Conservation (phyloP, 2,797 vertebrate genomes). For the Onychomys torridus region DNA sequence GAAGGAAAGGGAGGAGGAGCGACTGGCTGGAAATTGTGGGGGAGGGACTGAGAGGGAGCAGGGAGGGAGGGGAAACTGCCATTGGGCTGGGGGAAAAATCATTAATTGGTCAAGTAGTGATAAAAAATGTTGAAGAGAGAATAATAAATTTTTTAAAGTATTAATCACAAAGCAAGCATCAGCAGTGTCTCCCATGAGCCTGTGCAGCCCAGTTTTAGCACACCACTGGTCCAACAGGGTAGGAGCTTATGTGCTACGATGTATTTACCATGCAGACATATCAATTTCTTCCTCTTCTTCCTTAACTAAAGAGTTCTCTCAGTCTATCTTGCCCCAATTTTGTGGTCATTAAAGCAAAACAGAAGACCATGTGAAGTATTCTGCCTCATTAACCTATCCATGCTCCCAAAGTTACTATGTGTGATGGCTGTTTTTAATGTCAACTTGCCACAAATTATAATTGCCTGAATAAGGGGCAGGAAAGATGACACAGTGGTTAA, state of each 20-base stretch:
- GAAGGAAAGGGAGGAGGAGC: neutral
- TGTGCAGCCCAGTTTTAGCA: neutral
- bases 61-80: neutral
- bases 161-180: neutral
- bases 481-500: neutral
- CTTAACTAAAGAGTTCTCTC: neutral
- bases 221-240: neutral
- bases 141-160: neutral
- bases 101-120: neutral
- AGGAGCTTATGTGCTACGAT: neutral
- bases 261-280: neutral
- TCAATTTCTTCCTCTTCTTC: neutral
- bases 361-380: neutral
- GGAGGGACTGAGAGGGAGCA: rapidly evolving
- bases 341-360: neutral
- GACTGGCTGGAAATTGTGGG: neutral
- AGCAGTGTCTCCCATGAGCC: neutral
- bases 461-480: too few relatives aligned
- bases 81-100: neutral
- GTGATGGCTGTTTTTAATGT: neutral
- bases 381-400: neutral
- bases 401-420: neutral
- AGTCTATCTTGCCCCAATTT: neutral
- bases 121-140: neutral
- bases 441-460: neutral